Base-by-base conservation (phyloP, 2,113 vertebrate genomes). In the Colinus virginianus region DNA sequence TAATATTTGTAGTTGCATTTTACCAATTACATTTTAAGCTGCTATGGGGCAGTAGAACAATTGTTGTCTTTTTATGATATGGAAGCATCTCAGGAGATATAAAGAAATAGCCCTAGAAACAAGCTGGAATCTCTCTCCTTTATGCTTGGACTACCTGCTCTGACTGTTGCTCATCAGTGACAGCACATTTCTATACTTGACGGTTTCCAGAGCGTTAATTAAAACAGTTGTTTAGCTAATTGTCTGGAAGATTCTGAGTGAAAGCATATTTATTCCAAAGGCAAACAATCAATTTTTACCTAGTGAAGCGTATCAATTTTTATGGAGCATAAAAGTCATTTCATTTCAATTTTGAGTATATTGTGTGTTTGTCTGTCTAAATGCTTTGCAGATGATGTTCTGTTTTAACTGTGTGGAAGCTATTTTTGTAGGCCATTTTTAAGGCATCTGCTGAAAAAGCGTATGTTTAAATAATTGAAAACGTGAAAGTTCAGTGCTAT, bases 201-300 rank as follows among this genome's bases (percentile, higher is more conserved):
- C 80, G 78, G 61, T 81, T 93, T 94, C 91, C 82, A 66, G 90
- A 91, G 90, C 0, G 10, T 95, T 96, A 96, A 95, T 95, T 96
- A 94, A 93, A 96, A 86, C 56, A 90, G 87, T 94, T 94, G 93
- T 96, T 95, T 88, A 95, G 91, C 90, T 96, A 96, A 96, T 95
- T 96, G 93, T 62, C 91, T 93, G 91, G 82, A 92, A 95, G 64
- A 96, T 81, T 96, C 88, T 13, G 9, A 90, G 68, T 94, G 94
- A 96, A 96, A 95, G 93, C 90, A 42, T 88, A 86, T 95, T 95
- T 96, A 94, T 87, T 96, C 82, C 78, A 80, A 94, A 94, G 85
- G 78, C 87, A 95, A 95, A 92, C 95, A 96, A 94, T 94, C 82
- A 61, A 85, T 90, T 95, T 96, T 94, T 94, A 92, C 49, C 23